These are phyloP conservation scores for Caenorhabditis becei DNA, from an alignment of 2,888 invertebrate species.

Conservation along the genomic window DNA sequence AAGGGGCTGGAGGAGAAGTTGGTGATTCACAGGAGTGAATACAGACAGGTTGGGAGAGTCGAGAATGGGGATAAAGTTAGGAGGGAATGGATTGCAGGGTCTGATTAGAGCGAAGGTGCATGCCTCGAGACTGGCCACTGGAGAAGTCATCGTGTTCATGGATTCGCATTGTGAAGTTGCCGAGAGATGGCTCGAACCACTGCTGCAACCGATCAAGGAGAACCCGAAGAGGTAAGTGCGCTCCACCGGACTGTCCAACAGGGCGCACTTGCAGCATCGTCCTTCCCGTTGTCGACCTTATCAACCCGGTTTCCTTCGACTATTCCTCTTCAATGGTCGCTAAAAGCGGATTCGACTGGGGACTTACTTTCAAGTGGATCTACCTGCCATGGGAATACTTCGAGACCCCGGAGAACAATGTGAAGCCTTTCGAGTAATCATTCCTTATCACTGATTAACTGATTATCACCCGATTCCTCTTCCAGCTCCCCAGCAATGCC, in stretches of 20 bases:
- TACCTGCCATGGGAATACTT: slow-evolving; percentile 88
- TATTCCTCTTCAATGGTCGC: slow-evolving; percentile 93
- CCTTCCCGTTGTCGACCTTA: slow-evolving; percentile 98
- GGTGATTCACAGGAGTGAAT: slow-evolving; percentile 64
- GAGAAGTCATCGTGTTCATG: slow-evolving; percentile 94
- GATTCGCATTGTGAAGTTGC: slow-evolving; percentile 96
- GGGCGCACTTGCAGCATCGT: slow-evolving; percentile 87
- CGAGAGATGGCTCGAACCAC: slow-evolving; percentile 96
- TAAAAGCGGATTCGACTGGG: slow-evolving; percentile 99
- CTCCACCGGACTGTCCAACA: neutral
- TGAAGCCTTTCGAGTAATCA: slow-evolving; percentile 77
- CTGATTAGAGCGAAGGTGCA: slow-evolving; percentile 67
- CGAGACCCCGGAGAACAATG: slow-evolving; percentile 86
- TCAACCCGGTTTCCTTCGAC: slow-evolving; percentile 97
- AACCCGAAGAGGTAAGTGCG: slow-evolving; percentile 61
- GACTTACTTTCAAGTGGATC: slow-evolving; percentile 94
- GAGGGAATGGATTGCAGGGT: slow-evolving; percentile 30
- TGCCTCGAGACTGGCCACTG: slow-evolving; percentile 93
- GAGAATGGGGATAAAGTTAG: slow-evolving; percentile 83
- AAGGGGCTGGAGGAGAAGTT: slow-evolving; percentile 65
- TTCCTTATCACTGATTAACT: too few species aligned
- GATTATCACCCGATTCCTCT: neutral
- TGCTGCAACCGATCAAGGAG: slow-evolving; percentile 91
- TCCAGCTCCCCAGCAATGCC: slow-evolving; percentile 95
- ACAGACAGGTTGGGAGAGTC: slow-evolving; percentile 59